phyloP scores from a whole-genome alignment of 2,888 invertebrate species.

The Lithosia quadra region DNA sequence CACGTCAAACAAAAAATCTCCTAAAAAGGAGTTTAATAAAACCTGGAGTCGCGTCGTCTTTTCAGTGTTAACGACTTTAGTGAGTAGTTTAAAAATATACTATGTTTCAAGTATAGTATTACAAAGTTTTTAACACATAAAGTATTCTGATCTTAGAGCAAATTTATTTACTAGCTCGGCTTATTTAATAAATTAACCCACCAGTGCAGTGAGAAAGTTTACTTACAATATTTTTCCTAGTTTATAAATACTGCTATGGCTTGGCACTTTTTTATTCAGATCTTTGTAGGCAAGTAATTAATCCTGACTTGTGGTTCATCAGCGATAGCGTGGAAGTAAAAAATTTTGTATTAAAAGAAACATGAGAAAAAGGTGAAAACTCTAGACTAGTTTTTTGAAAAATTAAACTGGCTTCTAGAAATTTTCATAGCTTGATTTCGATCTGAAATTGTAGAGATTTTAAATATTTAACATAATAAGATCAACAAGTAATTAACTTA shows the following conservation, averaged over 20 bases:
- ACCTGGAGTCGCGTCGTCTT: too few species aligned
- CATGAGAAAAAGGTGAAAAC: too few species aligned
- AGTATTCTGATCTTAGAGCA: background rate
- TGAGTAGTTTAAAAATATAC: too few species aligned
- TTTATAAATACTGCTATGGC: background rate
- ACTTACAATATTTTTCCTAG: constrained; percentile 1
- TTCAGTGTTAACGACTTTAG: too few species aligned
- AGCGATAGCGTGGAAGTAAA: background rate
- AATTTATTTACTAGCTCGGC: background rate
- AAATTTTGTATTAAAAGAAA: background rate
- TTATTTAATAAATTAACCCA: background rate
- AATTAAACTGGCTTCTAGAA: background rate
- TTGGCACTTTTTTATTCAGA: background rate
- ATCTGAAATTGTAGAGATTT: too few species aligned
- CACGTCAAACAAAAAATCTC: too few species aligned
- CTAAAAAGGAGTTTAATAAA: too few species aligned
- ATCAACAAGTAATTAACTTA: background rate
- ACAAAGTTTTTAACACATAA: constrained; percentile 1
- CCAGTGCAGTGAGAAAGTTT: background rate
- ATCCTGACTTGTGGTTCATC: background rate
- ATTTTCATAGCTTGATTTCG: too few species aligned
- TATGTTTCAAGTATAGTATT: background rate
- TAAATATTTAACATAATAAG: too few species aligned
- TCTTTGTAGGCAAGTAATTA: background rate
- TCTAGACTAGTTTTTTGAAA: background rate